Evolutionary conservation across 1,140 invertebrate species (phyloP).

Genomic region (Caenorhabditis tropicalis): DNA sequence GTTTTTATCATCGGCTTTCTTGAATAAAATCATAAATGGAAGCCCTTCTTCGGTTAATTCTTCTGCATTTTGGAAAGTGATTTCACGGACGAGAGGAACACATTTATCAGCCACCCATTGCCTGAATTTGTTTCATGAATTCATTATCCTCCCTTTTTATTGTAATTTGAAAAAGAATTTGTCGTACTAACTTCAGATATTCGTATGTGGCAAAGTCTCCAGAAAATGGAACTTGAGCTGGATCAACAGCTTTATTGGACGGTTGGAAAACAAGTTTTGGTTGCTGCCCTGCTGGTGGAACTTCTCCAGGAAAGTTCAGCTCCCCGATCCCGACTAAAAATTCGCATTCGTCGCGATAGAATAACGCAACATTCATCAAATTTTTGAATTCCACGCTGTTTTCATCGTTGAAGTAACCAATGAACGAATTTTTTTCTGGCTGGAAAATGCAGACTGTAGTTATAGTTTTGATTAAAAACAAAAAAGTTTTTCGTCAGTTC

Average conservation of each 20-base stretch:
- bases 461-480: too few species aligned
- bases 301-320: conserved; percentile 10
- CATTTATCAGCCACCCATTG: conserved; percentile 85
- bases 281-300: not conserved
- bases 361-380: not conserved
- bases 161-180: not conserved
- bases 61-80: conserved; percentile 98
- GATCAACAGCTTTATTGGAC: not conserved
- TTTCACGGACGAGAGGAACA: conserved; percentile 80
- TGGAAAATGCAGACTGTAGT: not conserved
- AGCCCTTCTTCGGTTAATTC: conserved; percentile 97
- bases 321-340: conserved; percentile 20
- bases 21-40: conserved; percentile 97
- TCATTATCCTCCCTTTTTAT: too few species aligned
- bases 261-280: conserved; percentile 26
- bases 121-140: not conserved
- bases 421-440: conserved; percentile 9
- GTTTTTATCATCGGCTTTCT: conserved; percentile 84
- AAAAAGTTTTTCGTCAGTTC: too few species aligned
- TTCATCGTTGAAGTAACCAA: conserved; percentile 23
- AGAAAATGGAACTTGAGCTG: conserved; percentile 48
- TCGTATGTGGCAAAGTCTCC: conserved; percentile 47
- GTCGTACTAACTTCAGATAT: conserved; percentile 76
- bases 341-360: conserved; percentile 23
- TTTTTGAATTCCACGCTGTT: conserved; percentile 33